Evolutionary conservation across 37 sponge, comb jelly and placozoan species (phyloP).

Genomic region (Beroe forskalii): DNA sequence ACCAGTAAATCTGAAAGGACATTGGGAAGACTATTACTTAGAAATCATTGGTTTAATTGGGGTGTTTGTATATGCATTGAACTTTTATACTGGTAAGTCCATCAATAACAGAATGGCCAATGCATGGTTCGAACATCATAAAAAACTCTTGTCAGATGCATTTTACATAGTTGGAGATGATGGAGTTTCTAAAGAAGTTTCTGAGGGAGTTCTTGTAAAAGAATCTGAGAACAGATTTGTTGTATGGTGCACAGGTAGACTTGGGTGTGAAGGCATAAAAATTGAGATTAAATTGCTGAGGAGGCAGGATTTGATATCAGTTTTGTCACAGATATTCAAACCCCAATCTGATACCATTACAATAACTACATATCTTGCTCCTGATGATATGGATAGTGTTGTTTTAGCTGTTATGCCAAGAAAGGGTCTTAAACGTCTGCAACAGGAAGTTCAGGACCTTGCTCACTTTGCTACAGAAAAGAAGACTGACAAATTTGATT

Average conservation of each 20-base stretch:
- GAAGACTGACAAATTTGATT: constrained; percentile 48
- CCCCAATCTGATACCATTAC: constrained; percentile 62
- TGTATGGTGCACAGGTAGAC: constrained; percentile 50
- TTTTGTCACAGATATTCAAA: constrained; percentile 59
- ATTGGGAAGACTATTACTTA: constrained; percentile 58
- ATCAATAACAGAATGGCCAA: constrained; percentile 59
- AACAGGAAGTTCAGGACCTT: constrained; percentile 59
- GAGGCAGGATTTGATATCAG: constrained; percentile 53
- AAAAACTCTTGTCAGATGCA: constrained; percentile 44
- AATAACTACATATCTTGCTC: constrained; percentile 46
- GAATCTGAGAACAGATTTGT: constrained; percentile 53
- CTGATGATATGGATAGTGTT: constrained; percentile 59
- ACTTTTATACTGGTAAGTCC: constrained; percentile 61
- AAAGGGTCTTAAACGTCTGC: constrained; percentile 52
- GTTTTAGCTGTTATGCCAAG: constrained; percentile 51
- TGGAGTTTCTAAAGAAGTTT: constrained; percentile 31
- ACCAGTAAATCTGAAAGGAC: constrained; percentile 51
- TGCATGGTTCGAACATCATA: constrained; percentile 60
- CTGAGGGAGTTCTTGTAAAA: constrained; percentile 31
- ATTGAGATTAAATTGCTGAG: constrained; percentile 50
- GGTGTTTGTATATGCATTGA: constrained; percentile 53
- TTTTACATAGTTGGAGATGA: constrained; percentile 55
- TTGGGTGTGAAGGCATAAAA: constrained; percentile 57
- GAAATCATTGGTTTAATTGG: constrained; percentile 58
- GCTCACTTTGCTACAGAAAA: constrained; percentile 63